Conservation (phyloP, 2,888 invertebrate genomes). For the Euplagia quadripunctaria region DNA sequence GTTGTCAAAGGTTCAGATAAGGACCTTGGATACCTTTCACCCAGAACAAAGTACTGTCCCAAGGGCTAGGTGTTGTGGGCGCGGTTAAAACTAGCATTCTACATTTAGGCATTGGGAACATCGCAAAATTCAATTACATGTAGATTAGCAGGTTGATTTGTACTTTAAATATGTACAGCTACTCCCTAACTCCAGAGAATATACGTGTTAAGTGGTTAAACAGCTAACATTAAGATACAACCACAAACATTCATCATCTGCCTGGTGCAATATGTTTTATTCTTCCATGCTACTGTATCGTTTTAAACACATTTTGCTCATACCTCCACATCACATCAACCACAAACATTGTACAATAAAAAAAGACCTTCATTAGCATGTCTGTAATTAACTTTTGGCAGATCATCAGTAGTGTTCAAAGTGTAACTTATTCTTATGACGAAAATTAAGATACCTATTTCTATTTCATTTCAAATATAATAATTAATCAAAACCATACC, state of each 20-base stretch:
- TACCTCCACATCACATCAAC: no score
- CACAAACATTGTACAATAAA: not conserved
- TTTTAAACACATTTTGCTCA: no score
- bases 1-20: no score
- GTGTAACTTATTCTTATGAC: not conserved
- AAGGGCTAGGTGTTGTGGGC: no score
- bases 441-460: not conserved
- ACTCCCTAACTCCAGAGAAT: not conserved
- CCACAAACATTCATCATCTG: not conserved
- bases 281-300: no score
- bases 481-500: slow-evolving; percentile 16
- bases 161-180: not conserved
- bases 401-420: not conserved
- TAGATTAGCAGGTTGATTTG: not conserved
- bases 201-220: not conserved
- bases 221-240: not conserved
- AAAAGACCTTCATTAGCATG: not conserved
- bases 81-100: not conserved
- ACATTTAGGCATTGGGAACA: not conserved
- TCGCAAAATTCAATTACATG: not conserved
- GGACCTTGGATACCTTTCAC: no score
- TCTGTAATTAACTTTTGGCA: not conserved
- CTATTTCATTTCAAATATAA: not conserved
- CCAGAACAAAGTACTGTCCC: no score
- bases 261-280: no score